Conservation (phyloP, 1,140 invertebrate species). For the Euborellia annulipes region DNA sequence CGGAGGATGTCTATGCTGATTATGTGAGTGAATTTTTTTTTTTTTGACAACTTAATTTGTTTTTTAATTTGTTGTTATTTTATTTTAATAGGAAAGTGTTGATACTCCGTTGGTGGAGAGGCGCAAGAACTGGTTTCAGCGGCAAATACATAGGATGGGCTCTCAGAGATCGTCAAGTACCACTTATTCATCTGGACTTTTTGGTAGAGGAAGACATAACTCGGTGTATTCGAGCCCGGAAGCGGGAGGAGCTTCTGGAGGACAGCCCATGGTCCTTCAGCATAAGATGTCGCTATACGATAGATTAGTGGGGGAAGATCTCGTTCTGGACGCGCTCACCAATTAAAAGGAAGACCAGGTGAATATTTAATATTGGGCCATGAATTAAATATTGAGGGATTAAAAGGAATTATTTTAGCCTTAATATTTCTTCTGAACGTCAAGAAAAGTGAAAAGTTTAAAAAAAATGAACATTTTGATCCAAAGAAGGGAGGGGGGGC, state of each 20-base stretch:
- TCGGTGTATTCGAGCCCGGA: constrained; percentile 66
- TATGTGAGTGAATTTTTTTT: constrained; percentile 65
- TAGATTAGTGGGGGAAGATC: constrained; percentile 61
- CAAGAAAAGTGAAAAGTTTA: no score
- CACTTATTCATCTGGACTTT: constrained; percentile 63
- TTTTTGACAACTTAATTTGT: no score
- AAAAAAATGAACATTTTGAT: no score
- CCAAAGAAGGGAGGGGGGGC: no score
- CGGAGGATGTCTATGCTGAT: constrained; percentile 64
- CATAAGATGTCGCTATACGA: constrained; percentile 67
- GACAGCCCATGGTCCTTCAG: constrained; percentile 22
- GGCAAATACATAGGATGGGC: constrained; percentile 65
- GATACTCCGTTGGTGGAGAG: constrained; percentile 69
- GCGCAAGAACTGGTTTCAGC: constrained; percentile 72
- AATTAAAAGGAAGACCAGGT: neutral
- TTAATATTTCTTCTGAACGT: neutral
- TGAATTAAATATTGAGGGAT: neutral
- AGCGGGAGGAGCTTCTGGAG: constrained; percentile 31
- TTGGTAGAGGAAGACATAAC: constrained; percentile 50
- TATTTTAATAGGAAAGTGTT: constrained; percentile 54
- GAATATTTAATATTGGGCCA: neutral
- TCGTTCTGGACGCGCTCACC: constrained; percentile 32
- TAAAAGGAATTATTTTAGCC: no score
- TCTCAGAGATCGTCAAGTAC: constrained; percentile 66
- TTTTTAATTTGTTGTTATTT: neutral